Conservation (phyloP, 2,888 invertebrate species). For the Lithosia quadra region DNA sequence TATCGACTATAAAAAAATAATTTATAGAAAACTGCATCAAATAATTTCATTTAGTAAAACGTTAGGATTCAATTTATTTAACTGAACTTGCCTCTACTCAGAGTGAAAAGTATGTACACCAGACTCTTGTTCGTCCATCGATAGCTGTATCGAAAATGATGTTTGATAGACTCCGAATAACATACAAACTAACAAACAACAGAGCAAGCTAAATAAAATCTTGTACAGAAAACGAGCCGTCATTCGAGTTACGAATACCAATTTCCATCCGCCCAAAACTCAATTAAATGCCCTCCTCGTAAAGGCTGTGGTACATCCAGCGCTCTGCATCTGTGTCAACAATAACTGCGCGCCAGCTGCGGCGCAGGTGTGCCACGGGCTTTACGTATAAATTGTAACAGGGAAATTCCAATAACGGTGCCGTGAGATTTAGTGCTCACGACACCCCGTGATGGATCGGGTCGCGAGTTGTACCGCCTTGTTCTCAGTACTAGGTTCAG, state of each 20-base stretch:
- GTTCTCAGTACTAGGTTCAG: too few relatives aligned
- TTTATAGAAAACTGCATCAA: too few relatives aligned
- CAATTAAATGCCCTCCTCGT: slow-evolving; percentile 24
- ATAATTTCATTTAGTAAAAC: too few relatives aligned
- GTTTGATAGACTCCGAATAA: too few relatives aligned
- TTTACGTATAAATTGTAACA: slow-evolving; percentile 57
- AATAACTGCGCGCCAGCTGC: slow-evolving; percentile 51
- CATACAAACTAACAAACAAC: too few relatives aligned
- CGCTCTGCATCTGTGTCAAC: slow-evolving; percentile 48
- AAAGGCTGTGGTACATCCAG: slow-evolving; percentile 38
- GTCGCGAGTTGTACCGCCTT: background rate
- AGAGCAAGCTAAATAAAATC: too few relatives aligned
- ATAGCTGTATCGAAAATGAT: too few relatives aligned
- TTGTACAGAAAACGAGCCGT: background rate
- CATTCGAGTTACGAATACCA: background rate
- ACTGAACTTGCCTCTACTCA: too few relatives aligned
- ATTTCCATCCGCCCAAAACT: slow-evolving; percentile 13
- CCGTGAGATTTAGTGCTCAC: slow-evolving; percentile 43
- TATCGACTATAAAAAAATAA: too few relatives aligned
- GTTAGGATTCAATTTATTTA: too few relatives aligned
- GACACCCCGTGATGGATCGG: slow-evolving; percentile 36
- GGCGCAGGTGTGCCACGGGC: slow-evolving; percentile 54
- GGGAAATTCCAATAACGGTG: slow-evolving; percentile 57
- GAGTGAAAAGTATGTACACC: too few relatives aligned
- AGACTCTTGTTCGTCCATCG: too few relatives aligned